phyloP scores from a whole-genome alignment of 2,797 vertebrate genomes.

The Gambelia wislizenii region DNA sequence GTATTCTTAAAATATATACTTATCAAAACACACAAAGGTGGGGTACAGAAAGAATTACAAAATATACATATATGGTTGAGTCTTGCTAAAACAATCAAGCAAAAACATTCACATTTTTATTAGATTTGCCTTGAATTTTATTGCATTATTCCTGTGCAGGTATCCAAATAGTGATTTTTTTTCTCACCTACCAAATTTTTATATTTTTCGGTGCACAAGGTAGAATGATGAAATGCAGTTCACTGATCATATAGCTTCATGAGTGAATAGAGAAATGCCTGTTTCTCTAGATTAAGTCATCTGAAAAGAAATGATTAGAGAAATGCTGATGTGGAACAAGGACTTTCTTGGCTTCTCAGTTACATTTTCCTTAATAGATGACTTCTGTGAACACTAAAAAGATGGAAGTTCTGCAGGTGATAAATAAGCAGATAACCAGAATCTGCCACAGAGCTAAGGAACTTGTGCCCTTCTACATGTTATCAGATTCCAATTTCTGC shows the following conservation, averaged over 20 bases:
- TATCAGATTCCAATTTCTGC: too few relatives aligned
- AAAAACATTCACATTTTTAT: background rate
- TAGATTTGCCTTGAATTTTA: background rate
- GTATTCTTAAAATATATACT: background rate
- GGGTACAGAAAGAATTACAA: too few relatives aligned
- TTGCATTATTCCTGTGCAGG: too few relatives aligned
- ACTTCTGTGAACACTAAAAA: background rate
- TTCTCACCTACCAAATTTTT: too few relatives aligned
- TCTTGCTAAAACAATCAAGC: background rate
- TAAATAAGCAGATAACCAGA: background rate
- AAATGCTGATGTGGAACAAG: background rate
- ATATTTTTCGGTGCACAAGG: too few relatives aligned
- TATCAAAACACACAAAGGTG: background rate
- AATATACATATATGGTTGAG: background rate
- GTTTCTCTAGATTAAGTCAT: background rate
- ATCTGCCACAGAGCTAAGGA: background rate
- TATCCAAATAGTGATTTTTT: too few relatives aligned
- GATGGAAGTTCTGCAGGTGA: background rate
- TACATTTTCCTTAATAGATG: slow-evolving; percentile 12
- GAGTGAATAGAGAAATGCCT: background rate
- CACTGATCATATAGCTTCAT: background rate
- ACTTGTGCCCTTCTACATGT: too few relatives aligned
- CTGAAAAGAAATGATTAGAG: background rate
- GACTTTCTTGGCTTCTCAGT: slow-evolving; percentile 13
- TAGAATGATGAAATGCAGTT: too few relatives aligned